phyloP scores from a whole-genome alignment of 2,113 vertebrate species.

The Chlamydotis undulata region DNA sequence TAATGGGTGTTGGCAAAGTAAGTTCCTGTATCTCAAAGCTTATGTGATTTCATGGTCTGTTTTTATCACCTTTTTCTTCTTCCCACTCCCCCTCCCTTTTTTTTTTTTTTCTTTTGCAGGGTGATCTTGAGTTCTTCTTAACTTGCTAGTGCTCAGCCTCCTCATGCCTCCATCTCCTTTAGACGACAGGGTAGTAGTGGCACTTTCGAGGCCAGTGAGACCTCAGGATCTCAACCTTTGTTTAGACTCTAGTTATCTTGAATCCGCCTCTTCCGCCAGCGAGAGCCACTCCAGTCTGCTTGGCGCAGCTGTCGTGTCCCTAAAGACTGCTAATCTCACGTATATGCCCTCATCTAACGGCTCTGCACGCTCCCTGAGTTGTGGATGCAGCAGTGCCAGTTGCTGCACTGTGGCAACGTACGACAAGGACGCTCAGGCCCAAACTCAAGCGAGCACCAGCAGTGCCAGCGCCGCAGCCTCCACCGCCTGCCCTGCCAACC shows the following conservation, averaged over 20 bases:
- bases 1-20: not conserved
- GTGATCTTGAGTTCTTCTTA: conserved; percentile 87
- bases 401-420: conserved; percentile 98
- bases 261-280: conserved; percentile 74
- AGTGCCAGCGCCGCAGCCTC: conserved; percentile 79
- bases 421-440: conserved; percentile 91
- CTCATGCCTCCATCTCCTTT: conserved; percentile 99
- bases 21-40: not conserved
- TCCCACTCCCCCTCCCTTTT: not conserved
- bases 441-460: conserved; percentile 83
- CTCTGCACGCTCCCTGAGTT: conserved; percentile 98
- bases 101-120: conserved; percentile 72
- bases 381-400: conserved; percentile 98
- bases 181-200: conserved; percentile 98
- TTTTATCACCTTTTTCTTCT: conserved; percentile 45
- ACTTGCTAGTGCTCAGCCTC: conserved; percentile 88
- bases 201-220: conserved; percentile 95
- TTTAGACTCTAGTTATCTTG: conserved; percentile 93
- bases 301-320: conserved; percentile 87
- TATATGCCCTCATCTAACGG: conserved; percentile 99
- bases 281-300: conserved; percentile 78
- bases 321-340: conserved; percentile 93
- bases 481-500: conserved; percentile 77
- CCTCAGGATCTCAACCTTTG: conserved; percentile 97
- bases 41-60: not conserved